Evolutionary conservation across 2,888 invertebrate species (phyloP), one percentile per base, ranked within the genome.

Genomic region (Fragum fragum): DNA sequence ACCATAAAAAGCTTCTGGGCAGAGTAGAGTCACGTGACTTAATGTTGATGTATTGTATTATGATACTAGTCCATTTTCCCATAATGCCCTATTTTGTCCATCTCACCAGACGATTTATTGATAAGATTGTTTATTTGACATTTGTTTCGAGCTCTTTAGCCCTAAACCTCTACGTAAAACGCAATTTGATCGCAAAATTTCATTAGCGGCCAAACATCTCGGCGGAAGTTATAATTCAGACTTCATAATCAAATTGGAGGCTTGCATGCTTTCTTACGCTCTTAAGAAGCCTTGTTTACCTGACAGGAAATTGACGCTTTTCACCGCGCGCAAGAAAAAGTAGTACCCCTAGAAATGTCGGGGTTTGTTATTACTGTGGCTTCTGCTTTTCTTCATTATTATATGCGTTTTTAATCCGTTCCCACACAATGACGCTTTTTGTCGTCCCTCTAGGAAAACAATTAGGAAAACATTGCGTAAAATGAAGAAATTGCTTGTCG

Each of bases 181-280:
- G 81, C 75, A 81, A 77, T 72, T 36, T 36, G 83, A 83, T 83
- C 72, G 80, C 72, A 71, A 72, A 83, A 77, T 77, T 83, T 80
- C 83, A 83, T 79, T 79, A 79, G 79, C 61, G 59, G 79, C 39
- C 61, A 36, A 69, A 74, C 83, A 74, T 55, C 77, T 61, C 66
- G 75, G 72, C 74, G 83, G 83, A 83, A 78, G 73, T 78, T 74
- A 73, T 83, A 80, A 80, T 80, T 77, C 76, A 80, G 68, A 61
- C 78, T 47, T 73, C 69, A 70, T 83, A 83, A 83, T 80, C 72
- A 71, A 74, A 83, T 83, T 75, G 80, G 75, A 53, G 32, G 66
- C 55, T 83, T 83, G 83, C 83, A 80, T 83, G 83, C 39, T 59
- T 47, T 39, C 70, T 63, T 70, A 42, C 55, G 66, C 66, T 53